Conservation (phyloP, 1,140 invertebrate species). For the Neuroterus valhalla region DNA sequence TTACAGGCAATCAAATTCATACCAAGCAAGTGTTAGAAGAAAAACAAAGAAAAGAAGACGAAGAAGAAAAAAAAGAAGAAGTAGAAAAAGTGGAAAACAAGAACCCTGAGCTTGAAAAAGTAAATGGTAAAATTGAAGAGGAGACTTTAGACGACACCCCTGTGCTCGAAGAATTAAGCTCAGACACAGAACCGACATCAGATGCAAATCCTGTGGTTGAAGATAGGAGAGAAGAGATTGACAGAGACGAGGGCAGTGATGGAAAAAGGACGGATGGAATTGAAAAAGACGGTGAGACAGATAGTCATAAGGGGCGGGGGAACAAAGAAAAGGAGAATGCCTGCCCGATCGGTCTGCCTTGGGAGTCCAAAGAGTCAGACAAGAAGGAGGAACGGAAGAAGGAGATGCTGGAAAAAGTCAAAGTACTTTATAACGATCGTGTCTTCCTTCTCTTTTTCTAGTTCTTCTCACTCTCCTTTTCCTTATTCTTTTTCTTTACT, state of each 20-base stretch:
- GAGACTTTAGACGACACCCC: neutral
- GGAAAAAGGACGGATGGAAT: neutral
- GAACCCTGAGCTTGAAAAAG: neutral
- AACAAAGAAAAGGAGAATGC: constrained; percentile 7
- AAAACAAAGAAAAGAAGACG: neutral
- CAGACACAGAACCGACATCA: neutral
- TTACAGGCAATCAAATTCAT: too few relatives aligned
- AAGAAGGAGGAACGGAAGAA: neutral
- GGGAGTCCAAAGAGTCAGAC: neutral
- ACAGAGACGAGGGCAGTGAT: neutral
- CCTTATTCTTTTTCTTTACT: constrained; percentile 26
- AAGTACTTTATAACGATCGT: constrained; percentile 18
- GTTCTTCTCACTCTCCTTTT: constrained; percentile 19
- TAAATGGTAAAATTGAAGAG: neutral
- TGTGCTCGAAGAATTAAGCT: neutral
- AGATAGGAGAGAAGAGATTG: neutral
- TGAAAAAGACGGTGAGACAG: neutral
- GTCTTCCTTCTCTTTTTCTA: neutral
- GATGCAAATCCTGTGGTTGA: neutral
- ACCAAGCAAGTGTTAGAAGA: neutral
- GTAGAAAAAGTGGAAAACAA: neutral
- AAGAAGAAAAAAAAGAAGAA: neutral
- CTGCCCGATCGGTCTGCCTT: constrained; percentile 7
- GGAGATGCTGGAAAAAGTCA: constrained; percentile 14
- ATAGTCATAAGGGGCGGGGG: neutral